A percentile compares a stretch with the other conserved stretches of the same genome.
Conservation (phyloP, 2,888 invertebrate species). For the Erebia ligea region DNA sequence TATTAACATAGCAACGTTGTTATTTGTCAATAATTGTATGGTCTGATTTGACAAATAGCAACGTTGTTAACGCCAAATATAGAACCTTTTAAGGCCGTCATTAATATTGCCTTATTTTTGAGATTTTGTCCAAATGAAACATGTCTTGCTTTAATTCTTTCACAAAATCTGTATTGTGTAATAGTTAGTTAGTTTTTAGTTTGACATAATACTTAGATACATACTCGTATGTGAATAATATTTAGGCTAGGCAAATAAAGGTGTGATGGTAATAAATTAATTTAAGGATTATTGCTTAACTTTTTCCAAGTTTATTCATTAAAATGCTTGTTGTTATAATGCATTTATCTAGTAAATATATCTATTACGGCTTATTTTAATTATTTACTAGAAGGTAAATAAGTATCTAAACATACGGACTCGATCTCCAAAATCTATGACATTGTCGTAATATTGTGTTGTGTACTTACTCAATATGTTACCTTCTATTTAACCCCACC, state of each 20-base stretch:
- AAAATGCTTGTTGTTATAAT: background rate
- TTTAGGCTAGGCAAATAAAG: conserved; percentile 4
- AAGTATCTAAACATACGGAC: background rate
- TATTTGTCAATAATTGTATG: too few species aligned
- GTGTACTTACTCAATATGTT: background rate
- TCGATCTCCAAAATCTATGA: background rate
- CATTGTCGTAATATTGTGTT: background rate
- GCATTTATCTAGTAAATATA: background rate
- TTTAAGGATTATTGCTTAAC: background rate
- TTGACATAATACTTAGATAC: conserved; percentile 3
- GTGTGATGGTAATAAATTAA: background rate
- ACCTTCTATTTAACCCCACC: too few species aligned
- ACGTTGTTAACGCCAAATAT: too few species aligned
- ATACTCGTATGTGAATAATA: background rate
- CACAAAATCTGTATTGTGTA: background rate
- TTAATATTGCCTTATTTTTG: too few species aligned
- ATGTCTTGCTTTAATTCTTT: background rate
- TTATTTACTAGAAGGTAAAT: background rate
- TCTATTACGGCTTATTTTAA: background rate
- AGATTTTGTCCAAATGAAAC: too few species aligned
- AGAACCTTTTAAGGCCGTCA: too few species aligned
- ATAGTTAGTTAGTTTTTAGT: background rate
- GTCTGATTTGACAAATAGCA: too few species aligned
- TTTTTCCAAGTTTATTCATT: background rate
- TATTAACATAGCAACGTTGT: too few species aligned